Conservation (phyloP, 2,797 vertebrate species). For the Muscicapa comitata region DNA sequence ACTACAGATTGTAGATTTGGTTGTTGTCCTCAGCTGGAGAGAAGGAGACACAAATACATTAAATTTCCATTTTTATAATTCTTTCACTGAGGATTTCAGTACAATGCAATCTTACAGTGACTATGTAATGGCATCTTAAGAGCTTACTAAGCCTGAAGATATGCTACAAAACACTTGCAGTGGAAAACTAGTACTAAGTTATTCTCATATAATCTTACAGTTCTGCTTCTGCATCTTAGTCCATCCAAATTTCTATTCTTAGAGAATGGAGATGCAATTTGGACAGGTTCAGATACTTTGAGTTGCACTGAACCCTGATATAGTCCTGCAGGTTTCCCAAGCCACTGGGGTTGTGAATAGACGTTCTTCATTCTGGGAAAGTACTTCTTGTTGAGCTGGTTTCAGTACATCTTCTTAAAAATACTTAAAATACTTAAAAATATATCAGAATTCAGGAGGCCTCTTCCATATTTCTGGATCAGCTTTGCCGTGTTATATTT, state of each 20-base stretch:
- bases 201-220: not conserved
- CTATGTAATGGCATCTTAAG: not conserved
- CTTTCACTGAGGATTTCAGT: not conserved
- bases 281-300: not conserved
- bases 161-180: not conserved
- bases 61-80: not conserved
- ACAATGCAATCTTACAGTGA: not conserved
- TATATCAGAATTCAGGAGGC: not conserved
- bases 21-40: not conserved
- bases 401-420: not conserved
- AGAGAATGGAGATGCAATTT: not conserved
- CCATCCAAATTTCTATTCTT: not conserved
- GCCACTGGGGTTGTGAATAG: fast-evolving
- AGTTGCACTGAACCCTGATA: not conserved
- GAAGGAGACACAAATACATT: not conserved
- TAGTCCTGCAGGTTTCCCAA: not conserved
- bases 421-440: not conserved
- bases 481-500: not conserved
- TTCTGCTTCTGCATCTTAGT: not conserved
- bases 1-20: not conserved
- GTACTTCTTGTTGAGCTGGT: not conserved
- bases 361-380: not conserved
- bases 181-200: not conserved
- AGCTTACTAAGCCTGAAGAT: not conserved
- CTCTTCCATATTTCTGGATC: not conserved